Evolutionary conservation across 2,797 vertebrate genomes (phyloP), one percentile per base, ranked within the genome.

Genomic region (Glyptemys insculpta): DNA sequence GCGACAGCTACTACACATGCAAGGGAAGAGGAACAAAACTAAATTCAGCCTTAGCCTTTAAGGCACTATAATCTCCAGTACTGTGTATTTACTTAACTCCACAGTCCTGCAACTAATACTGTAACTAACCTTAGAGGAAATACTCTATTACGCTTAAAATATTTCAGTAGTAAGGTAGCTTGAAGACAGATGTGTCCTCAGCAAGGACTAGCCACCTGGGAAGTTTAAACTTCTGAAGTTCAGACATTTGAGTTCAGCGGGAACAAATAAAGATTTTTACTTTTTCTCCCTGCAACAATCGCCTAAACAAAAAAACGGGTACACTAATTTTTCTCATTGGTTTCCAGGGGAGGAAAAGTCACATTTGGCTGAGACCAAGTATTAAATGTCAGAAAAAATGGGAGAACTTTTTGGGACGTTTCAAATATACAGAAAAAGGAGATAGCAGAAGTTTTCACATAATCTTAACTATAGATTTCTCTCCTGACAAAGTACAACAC

Each of bases 131-230:
- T 62, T 37, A 25, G 49, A 3, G 59, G 59, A 62, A 62, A 21
- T 7, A 0, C 0, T 12, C 4, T 82, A 47, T 50, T 53, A 8
- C 8, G 23, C 12, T 23, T 0, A 6, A 0, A 41, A 2, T 0
- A 5, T 27, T 12, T 29, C 1, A 79, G 80, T 0, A 56, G 44
- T 25, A 37, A 41, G 52, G n/a, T 81, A 23, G 79, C 8, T n/a
- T 53, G 50, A 57, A 31, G 54, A 41, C 54, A 23, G 29, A 34
- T 12, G 15, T 3, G 12, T 5, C 85, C 52, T 25, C 31, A 72
- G 31, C 37, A 47, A 23, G 10, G 68, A 18, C 8, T 11, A 6
- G 34, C 15, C 50, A 84, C 47, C 1, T 41, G 1, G 0, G 34
- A 62, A 62, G 59, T 18, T 62, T 62, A 62, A 62, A 62, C 59